phyloP scores from a whole-genome alignment of 2,888 invertebrate genomes.

The Bombyx huttoni region DNA sequence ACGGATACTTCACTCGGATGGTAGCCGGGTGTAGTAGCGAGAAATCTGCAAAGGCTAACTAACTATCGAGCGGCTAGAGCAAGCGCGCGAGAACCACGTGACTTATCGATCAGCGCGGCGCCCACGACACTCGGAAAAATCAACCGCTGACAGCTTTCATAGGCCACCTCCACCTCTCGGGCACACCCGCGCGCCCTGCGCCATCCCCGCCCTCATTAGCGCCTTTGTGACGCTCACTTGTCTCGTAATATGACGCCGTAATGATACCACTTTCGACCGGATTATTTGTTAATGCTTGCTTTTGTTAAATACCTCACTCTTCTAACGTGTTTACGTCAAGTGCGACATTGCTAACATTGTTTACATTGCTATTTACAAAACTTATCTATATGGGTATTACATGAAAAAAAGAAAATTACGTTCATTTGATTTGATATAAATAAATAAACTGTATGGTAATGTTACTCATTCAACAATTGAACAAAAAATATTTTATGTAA shows the following conservation, averaged over 20 bases:
- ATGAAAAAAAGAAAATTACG: background rate
- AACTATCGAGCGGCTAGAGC: slow-evolving; percentile 54
- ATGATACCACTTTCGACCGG: slow-evolving; percentile 57
- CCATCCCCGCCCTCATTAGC: slow-evolving; percentile 60
- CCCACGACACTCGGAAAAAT: slow-evolving; percentile 72
- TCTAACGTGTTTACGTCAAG: background rate
- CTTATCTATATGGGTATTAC: background rate
- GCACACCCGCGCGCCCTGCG: slow-evolving; percentile 11
- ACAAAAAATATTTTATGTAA: background rate
- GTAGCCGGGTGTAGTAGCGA: slow-evolving; percentile 17
- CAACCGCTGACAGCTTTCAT: slow-evolving; percentile 71
- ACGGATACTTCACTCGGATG: too few relatives aligned
- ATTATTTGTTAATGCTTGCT: slow-evolving; percentile 31
- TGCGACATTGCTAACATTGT: background rate
- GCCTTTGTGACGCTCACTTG: slow-evolving; percentile 68
- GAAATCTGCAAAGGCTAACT: slow-evolving; percentile 61
- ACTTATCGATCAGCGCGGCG: slow-evolving; percentile 71
- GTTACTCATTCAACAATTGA: background rate
- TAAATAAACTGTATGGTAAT: background rate
- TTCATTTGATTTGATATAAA: background rate
- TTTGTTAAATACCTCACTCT: background rate
- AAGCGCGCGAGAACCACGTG: slow-evolving; percentile 55
- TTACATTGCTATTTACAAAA: background rate
- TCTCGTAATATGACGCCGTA: slow-evolving; percentile 61
- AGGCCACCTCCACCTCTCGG: slow-evolving; percentile 40